A percentile compares a stretch with the other conserved stretches of the same genome.
phyloP scores from a whole-genome alignment of 1,140 invertebrate species.

The Pissodes strobi region DNA sequence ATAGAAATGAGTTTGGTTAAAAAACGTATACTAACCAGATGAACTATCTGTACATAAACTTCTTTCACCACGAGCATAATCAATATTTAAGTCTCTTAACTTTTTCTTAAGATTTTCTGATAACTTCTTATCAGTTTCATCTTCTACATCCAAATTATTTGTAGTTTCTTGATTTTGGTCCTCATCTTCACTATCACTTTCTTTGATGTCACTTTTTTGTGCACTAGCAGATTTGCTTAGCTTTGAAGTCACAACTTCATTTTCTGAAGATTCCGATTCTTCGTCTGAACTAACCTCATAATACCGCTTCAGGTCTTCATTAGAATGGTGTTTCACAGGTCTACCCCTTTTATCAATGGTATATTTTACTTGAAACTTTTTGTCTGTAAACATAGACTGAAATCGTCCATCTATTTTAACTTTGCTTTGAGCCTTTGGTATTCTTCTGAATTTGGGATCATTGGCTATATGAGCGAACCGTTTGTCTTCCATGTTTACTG shows the following conservation, averaged over 20 bases:
- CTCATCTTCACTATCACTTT: background rate
- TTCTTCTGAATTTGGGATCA: slow-evolving; percentile 87
- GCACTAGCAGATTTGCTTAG: slow-evolving; percentile 45
- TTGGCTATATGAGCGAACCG: slow-evolving; percentile 83
- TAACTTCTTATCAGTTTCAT: slow-evolving; percentile 55
- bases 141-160: slow-evolving; percentile 42
- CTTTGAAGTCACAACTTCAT: slow-evolving; percentile 57
- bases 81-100: slow-evolving; percentile 72
- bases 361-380: slow-evolving; percentile 86
- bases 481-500: slow-evolving; percentile 71
- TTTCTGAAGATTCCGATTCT: slow-evolving; percentile 55
- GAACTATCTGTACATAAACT: slow-evolving; percentile 75
- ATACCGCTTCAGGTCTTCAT: slow-evolving; percentile 85
- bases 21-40: no score
- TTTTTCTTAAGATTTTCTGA: slow-evolving; percentile 65
- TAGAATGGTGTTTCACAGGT: slow-evolving; percentile 73
- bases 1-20: no score
- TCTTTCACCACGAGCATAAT: slow-evolving; percentile 90
- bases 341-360: slow-evolving; percentile 91
- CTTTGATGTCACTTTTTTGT: background rate
- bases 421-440: slow-evolving; percentile 84
- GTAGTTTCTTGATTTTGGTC: slow-evolving; percentile 13
- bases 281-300: slow-evolving; percentile 77
- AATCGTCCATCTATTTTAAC: slow-evolving; percentile 96
- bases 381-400: slow-evolving; percentile 87